These are phyloP conservation scores for Lepidothrix coronata DNA, from an alignment of 2,113 vertebrate genomes.

Conservation along the genomic window DNA sequence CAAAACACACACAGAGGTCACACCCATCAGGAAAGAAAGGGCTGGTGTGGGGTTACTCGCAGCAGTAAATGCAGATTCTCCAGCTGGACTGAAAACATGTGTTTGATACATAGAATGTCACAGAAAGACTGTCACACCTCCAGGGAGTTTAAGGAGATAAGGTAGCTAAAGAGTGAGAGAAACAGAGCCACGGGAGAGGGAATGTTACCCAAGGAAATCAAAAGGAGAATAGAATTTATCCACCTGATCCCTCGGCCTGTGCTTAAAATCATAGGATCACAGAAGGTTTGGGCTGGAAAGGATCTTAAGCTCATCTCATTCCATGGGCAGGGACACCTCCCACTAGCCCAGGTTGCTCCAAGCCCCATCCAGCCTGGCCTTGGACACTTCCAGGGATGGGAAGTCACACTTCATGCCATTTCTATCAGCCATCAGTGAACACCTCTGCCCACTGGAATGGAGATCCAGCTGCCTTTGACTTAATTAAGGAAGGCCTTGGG, in stretches of 20 bases:
- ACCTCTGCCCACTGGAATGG: neutral
- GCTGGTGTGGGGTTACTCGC: neutral
- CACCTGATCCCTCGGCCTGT: neutral
- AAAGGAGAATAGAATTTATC: neutral
- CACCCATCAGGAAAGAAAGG: neutral
- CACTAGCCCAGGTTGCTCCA: neutral
- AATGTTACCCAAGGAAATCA: neutral
- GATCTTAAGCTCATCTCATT: neutral
- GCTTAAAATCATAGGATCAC: neutral
- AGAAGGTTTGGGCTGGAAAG: neutral
- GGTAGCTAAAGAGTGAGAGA: neutral
- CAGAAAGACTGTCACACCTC: neutral
- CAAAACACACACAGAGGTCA: neutral
- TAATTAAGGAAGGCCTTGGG: neutral
- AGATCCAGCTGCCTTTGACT: neutral
- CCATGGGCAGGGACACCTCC: neutral
- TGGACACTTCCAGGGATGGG: neutral
- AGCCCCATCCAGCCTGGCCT: neutral
- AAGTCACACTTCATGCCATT: neutral
- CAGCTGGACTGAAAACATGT: neutral
- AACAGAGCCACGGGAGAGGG: neutral
- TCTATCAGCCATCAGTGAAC: neutral
- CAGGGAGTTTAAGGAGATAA: neutral
- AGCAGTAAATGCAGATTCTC: neutral
- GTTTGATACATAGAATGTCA: neutral